Percentiles rank a stretch among this genome's conserved stretches.
These are phyloP conservation scores for Cyprinella venusta DNA, from an alignment of 2,797 vertebrate genomes.

Conservation along the genomic window DNA sequence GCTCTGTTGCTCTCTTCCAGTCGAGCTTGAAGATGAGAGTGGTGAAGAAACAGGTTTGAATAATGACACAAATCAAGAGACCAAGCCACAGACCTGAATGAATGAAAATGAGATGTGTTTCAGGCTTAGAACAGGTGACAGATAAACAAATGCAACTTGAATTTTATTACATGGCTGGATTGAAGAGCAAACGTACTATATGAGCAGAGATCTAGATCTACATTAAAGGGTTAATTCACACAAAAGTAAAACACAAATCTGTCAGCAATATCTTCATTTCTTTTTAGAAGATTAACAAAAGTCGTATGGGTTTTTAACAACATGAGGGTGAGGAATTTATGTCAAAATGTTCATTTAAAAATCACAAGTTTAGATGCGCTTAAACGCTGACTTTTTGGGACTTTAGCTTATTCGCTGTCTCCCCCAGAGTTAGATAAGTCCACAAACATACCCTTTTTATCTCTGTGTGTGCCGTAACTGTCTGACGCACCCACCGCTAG, in stretches of 20 bases:
- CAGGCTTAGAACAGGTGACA: neutral
- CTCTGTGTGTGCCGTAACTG: too few species aligned
- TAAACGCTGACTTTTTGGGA: too few species aligned
- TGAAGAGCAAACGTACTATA: neutral
- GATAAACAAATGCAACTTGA: neutral
- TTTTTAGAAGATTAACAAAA: neutral
- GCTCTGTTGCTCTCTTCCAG: conserved; percentile 83
- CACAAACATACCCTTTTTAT: too few species aligned
- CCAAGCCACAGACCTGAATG: conserved; percentile 86
- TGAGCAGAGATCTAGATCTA: neutral
- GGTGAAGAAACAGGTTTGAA: conserved; percentile 79
- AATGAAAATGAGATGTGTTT: neutral
- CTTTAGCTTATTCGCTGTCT: too few species aligned
- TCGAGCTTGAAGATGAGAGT: conserved; percentile 81
- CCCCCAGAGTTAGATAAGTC: too few species aligned
- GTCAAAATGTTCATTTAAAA: neutral
- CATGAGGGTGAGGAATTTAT: neutral
- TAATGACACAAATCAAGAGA: conserved; percentile 72
- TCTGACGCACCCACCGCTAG: too few species aligned
- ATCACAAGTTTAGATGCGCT: neutral
- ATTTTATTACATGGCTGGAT: neutral
- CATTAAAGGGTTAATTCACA: neutral
- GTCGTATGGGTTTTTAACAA: neutral
- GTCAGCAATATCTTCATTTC: neutral
- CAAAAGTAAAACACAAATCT: neutral